Evolutionary conservation across 2,113 vertebrate species (phyloP).

Genomic region (Oncorhynchus clarkii): DNA sequence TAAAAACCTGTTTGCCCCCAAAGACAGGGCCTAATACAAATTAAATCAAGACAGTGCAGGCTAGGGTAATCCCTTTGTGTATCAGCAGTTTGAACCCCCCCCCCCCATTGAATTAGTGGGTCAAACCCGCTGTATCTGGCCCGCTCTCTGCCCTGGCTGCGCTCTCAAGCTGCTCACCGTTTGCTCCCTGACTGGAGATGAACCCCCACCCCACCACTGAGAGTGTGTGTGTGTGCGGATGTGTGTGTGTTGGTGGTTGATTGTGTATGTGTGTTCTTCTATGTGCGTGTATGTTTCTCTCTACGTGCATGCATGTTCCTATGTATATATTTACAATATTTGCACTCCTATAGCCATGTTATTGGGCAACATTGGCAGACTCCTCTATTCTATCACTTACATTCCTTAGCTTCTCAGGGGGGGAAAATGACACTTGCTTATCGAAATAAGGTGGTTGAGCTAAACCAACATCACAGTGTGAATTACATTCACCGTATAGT

Average conservation of each 20-base stretch:
- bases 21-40: constrained; percentile 71
- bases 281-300: constrained; percentile 5
- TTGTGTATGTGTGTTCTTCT: constrained; percentile 22
- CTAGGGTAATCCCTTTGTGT: constrained; percentile 71
- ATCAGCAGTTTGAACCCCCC: constrained; percentile 57
- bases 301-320: constrained; percentile 3
- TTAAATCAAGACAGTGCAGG: constrained; percentile 69
- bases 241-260: constrained; percentile 20
- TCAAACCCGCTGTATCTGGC: constrained; percentile 70
- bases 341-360: not conserved
- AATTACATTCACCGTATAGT: not conserved
- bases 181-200: constrained; percentile 46
- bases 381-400: not conserved
- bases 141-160: constrained; percentile 43
- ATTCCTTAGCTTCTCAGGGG: no score
- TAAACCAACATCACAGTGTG: not conserved
- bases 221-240: constrained; percentile 12
- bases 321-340: not conserved
- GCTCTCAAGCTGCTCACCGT: constrained; percentile 66
- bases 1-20: constrained; percentile 67
- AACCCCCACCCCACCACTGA: constrained; percentile 39
- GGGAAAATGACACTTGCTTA: not conserved
- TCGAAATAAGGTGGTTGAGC: constrained; percentile 4
- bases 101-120: constrained; percentile 21
- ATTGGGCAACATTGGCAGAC: not conserved